phyloP scores from a whole-genome alignment of 2,113 vertebrate genomes.

The Crotalus viridis region DNA sequence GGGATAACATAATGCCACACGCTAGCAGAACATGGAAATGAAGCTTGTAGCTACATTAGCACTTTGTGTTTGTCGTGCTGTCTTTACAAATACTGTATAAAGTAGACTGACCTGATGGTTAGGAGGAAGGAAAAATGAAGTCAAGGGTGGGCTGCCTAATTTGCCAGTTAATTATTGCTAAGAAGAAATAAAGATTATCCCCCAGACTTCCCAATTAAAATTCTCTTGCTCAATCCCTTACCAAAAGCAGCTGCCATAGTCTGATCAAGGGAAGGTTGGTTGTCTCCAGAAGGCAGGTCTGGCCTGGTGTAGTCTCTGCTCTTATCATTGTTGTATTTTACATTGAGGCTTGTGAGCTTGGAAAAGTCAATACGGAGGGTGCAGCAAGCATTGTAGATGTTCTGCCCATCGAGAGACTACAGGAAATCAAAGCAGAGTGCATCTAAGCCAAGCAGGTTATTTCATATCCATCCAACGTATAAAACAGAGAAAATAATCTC shows the following conservation, averaged over 20 bases:
- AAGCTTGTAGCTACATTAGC: not conserved
- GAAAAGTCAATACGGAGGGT: slow-evolving; percentile 93
- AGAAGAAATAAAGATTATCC: not conserved
- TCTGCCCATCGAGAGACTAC: slow-evolving; percentile 94
- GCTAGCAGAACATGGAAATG: not conserved
- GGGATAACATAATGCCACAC: not conserved
- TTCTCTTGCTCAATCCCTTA: slow-evolving; percentile 56
- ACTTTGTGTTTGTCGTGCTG: not conserved
- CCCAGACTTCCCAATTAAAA: no score
- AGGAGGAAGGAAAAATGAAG: not conserved
- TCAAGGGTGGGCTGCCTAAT: no score
- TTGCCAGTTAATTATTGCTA: not conserved
- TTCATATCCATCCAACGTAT: no score
- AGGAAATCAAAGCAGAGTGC: not conserved
- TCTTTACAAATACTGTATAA: not conserved
- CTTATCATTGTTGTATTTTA: slow-evolving; percentile 97
- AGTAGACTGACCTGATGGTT: not conserved
- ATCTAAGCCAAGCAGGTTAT: not conserved
- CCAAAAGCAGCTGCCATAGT: slow-evolving; percentile 88
- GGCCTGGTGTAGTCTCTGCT: slow-evolving; percentile 93
- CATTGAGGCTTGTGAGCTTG: slow-evolving; percentile 92
- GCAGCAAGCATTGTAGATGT: slow-evolving; percentile 96
- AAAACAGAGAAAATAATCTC: not conserved
- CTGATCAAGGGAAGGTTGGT: slow-evolving; percentile 85
- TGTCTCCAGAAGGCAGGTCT: slow-evolving; percentile 90